phyloP scores from a whole-genome alignment of 2,888 invertebrate genomes.

The Cephus rjabovi region DNA sequence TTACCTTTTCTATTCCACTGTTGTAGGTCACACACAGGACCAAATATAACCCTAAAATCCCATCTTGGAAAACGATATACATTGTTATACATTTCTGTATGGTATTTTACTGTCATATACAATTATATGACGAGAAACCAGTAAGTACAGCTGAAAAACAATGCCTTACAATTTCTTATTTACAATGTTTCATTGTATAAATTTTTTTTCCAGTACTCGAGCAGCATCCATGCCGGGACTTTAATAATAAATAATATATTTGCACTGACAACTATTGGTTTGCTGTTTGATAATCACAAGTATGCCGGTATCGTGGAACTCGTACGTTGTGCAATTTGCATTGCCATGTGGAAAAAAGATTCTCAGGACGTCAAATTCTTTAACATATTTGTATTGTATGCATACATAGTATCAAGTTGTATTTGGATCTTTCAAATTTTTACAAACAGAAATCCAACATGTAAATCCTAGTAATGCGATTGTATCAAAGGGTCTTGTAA shows the following conservation, averaged over 20 bases:
- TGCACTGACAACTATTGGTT: slow-evolving; percentile 77
- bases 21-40: slow-evolving; percentile 73
- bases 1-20: slow-evolving; percentile 20
- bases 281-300: slow-evolving; percentile 77
- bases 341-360: slow-evolving; percentile 61
- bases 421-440: slow-evolving; percentile 43
- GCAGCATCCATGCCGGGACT: slow-evolving; percentile 71
- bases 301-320: slow-evolving; percentile 75
- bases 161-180: slow-evolving; percentile 3
- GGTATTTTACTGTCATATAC: slow-evolving; percentile 76
- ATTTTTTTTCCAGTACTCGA: slow-evolving; percentile 71
- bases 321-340: slow-evolving; percentile 74
- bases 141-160: slow-evolving; percentile 65
- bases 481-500: background rate
- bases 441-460: background rate
- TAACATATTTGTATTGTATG: slow-evolving; percentile 33
- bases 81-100: slow-evolving; percentile 76
- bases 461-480: background rate
- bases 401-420: slow-evolving; percentile 38
- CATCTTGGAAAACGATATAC: slow-evolving; percentile 77
- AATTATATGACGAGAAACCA: slow-evolving; percentile 73
- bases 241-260: slow-evolving; percentile 76
- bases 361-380: slow-evolving; percentile 16
- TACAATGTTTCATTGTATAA: background rate
- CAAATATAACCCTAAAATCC: slow-evolving; percentile 77